Evolutionary conservation across 2,113 vertebrate genomes (phyloP).

Genomic region (Sus scrofa): T2T-Sscrofa CM000812.6:133032501-133033000

Average conservation of each 20-base stretch:
- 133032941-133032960: background rate
- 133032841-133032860: background rate
- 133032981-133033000: slow-evolving; percentile 2
- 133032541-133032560: background rate
- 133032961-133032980: background rate
- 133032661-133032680: background rate
- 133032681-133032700: background rate
- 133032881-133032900: background rate
- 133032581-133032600: background rate
- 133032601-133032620: background rate
- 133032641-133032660: background rate
- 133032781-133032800: background rate
- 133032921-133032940: background rate
- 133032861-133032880: background rate
- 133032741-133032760: background rate
- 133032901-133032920: background rate
- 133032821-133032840: background rate
- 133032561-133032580: background rate
- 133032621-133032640: background rate
- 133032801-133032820: background rate
- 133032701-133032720: background rate
- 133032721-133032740: background rate
- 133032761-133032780: background rate
- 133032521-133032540: background rate
- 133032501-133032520: background rate